phyloP scores from a whole-genome alignment of 2,113 vertebrate species.

The Otus sunia region DNA sequence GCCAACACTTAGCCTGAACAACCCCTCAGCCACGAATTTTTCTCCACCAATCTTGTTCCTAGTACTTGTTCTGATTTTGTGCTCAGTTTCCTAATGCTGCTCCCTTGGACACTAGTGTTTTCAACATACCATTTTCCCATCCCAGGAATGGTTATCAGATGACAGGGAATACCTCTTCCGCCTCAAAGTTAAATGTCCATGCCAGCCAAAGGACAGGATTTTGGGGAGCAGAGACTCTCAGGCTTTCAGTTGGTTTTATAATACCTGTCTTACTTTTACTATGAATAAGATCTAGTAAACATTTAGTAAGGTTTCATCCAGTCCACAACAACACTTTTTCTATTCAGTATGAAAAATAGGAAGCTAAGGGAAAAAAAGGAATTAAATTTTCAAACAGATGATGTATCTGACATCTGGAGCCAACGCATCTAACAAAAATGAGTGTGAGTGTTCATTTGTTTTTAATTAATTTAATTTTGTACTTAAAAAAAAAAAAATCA shows the following conservation, averaged over 20 bases:
- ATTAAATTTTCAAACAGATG: background rate
- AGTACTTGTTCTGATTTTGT: background rate
- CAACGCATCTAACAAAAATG: background rate
- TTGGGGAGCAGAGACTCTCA: background rate
- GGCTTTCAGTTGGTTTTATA: background rate
- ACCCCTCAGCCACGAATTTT: background rate
- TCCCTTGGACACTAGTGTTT: background rate
- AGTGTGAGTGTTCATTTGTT: background rate
- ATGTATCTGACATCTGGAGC: background rate
- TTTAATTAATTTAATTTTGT: background rate
- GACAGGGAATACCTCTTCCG: background rate
- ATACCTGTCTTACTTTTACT: background rate
- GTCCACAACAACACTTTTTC: background rate
- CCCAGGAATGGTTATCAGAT: background rate
- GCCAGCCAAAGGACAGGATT: background rate
- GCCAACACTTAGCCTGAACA: background rate
- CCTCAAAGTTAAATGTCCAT: background rate
- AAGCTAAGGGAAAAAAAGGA: background rate
- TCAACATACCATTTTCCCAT: background rate
- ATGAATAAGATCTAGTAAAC: background rate
- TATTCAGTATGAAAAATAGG: background rate
- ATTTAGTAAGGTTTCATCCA: background rate
- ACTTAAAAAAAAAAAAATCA: background rate
- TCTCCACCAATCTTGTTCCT: background rate
- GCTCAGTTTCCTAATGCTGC: background rate